Evolutionary conservation across 1,140 invertebrate species (phyloP).

Genomic region (Drosophila bocki): DNA sequence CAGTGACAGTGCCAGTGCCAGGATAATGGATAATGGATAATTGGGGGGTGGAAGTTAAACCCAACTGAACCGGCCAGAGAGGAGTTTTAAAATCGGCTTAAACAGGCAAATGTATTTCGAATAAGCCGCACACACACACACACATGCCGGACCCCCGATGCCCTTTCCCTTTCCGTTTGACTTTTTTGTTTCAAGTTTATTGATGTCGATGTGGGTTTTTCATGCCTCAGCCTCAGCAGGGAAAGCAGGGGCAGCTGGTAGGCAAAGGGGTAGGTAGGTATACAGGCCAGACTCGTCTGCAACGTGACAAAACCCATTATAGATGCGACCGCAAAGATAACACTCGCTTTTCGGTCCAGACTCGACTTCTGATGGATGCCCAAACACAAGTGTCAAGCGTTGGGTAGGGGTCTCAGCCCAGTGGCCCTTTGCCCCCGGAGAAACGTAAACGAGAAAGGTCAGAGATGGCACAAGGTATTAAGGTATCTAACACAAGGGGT

Average conservation of each 20-base stretch:
- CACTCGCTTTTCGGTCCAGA: conserved; percentile 56
- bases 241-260: not conserved
- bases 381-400: conserved; percentile 32
- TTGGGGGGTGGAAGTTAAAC: conserved; percentile 23
- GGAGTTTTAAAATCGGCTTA: conserved; percentile 62
- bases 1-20: not conserved
- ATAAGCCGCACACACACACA: conserved; percentile 30
- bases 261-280: not conserved
- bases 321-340: conserved; percentile 82
- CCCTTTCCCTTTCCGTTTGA: conserved; percentile 3
- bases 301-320: conserved; percentile 83
- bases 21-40: conserved; percentile 19
- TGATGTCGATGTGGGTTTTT: conserved; percentile 74
- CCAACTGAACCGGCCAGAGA: conserved; percentile 2
- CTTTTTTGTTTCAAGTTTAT: conserved; percentile 73
- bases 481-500: not conserved
- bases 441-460: not conserved
- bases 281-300: conserved; percentile 70
- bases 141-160: not conserved
- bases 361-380: conserved; percentile 52
- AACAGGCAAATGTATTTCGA: conserved; percentile 72
- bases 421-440: not conserved
- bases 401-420: not conserved
- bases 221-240: conserved; percentile 71
- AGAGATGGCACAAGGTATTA: conserved; percentile 4